Percentiles rank a stretch among this genome's conserved stretches.
Conservation (phyloP, 2,113 vertebrate genomes). For the human region GRCh38 chr2:53008001-53008500, state of each 20-base stretch:
- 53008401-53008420: not conserved
- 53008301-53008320: not conserved
- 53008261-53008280: not conserved
- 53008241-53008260: not conserved
- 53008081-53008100: not conserved
- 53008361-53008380: not conserved
- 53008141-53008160: not conserved
- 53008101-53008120: not conserved
- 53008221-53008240: not conserved
- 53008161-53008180: not conserved
- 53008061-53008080: not conserved
- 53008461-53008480: not conserved
- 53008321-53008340: not conserved
- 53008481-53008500: not conserved
- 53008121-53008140: not conserved
- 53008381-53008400: not conserved
- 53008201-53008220: not conserved
- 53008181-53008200: not conserved
- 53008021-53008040: not conserved
- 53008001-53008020: no score
- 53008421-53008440: not conserved
- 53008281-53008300: not conserved
- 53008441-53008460: not conserved
- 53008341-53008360: not conserved
- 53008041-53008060: not conserved